Conservation (phyloP, 30 jellyfish, hydroid and myxozoan genomes). For the Phacellophora camtschatica region DNA sequence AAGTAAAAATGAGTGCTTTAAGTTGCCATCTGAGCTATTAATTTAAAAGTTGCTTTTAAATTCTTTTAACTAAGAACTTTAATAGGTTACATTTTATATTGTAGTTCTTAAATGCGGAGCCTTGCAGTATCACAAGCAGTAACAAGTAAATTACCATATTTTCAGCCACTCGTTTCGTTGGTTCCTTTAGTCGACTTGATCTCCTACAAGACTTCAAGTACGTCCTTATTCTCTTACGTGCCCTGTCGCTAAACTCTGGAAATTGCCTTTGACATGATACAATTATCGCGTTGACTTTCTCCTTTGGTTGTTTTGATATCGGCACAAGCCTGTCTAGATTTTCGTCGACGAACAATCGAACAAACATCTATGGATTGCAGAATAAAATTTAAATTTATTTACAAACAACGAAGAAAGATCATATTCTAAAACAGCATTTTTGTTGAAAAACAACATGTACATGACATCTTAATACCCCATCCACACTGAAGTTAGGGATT, state of each 20-base stretch:
- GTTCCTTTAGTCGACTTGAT: conserved; percentile 88
- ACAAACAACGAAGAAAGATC: no score
- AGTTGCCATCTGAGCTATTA: no score
- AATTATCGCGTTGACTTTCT: conserved; percentile 90
- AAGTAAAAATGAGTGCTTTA: no score
- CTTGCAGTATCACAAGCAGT: not conserved
- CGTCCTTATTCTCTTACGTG: conserved; percentile 93
- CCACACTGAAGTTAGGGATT: no score
- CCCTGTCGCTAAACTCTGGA: conserved; percentile 96
- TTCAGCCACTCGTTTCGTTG: conserved; percentile 78
- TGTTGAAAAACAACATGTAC: no score
- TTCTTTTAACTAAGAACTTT: no score
- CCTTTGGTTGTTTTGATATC: conserved; percentile 97
- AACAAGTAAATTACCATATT: conserved; percentile 42
- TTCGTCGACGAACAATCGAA: conserved; percentile 95
- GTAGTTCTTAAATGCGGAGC: no score
- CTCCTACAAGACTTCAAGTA: conserved; percentile 96
- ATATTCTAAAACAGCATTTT: no score
- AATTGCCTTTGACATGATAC: conserved; percentile 97
- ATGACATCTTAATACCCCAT: no score
- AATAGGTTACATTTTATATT: no score
- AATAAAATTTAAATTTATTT: not conserved
- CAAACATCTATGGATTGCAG: conserved; percentile 82
- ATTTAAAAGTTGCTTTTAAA: not conserved
- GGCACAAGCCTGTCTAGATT: conserved; percentile 98